Evolutionary conservation across 1,140 invertebrate species (phyloP).

Genomic region (Lordiphosa mommai): DNA sequence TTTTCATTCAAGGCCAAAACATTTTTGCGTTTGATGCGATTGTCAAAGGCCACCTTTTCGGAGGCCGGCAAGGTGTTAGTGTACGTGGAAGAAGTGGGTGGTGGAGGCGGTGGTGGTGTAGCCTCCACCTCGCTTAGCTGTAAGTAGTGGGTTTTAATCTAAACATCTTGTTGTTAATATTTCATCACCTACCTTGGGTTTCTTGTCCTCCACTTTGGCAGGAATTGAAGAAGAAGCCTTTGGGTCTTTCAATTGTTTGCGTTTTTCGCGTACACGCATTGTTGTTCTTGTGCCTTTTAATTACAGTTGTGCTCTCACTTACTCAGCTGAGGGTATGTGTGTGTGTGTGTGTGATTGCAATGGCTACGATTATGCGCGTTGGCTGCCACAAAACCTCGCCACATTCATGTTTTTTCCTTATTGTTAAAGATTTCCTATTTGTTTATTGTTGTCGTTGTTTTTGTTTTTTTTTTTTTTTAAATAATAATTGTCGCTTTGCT

Average conservation of each 20-base stretch:
- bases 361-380: slow-evolving; percentile 75
- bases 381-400: slow-evolving; percentile 58
- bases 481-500: slow-evolving; percentile 5
- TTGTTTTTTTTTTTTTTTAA: neutral
- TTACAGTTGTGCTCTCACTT: slow-evolving; percentile 11
- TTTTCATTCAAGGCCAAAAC: slow-evolving; percentile 73
- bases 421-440: neutral
- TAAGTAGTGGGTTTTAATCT: neutral
- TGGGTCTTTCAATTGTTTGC: slow-evolving; percentile 44
- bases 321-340: slow-evolving; percentile 14
- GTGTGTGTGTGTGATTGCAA: slow-evolving; percentile 37
- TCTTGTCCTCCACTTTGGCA: slow-evolving; percentile 24
- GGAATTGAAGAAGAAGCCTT: slow-evolving; percentile 13
- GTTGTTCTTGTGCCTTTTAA: slow-evolving; percentile 5
- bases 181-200: slow-evolving; percentile 28
- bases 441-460: neutral
- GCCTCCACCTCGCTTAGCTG: slow-evolving; percentile 19
- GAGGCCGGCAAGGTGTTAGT: slow-evolving; percentile 37
- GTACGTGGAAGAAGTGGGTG: neutral
- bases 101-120: slow-evolving; percentile 15
- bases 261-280: slow-evolving; percentile 68
- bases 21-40: slow-evolving; percentile 76
- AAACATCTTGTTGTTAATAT: neutral
- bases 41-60: slow-evolving; percentile 70
- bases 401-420: slow-evolving; percentile 17